Evolutionary conservation across 2,888 invertebrate genomes (phyloP).

Genomic region (Drosophila yooni): DNA sequence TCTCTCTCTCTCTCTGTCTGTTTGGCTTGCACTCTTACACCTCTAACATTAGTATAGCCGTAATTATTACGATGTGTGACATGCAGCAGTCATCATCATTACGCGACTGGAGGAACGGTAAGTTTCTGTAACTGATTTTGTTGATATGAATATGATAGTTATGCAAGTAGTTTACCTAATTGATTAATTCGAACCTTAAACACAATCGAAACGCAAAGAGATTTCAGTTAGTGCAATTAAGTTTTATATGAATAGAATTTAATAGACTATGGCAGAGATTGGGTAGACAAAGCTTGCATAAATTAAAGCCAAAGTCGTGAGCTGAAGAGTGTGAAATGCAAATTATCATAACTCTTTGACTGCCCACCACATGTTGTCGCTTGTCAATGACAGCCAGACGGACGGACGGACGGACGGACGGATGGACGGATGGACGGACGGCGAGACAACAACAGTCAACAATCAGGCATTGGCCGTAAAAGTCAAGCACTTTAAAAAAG

Average conservation of each 20-base stretch:
- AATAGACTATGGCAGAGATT: background rate
- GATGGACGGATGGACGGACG: background rate
- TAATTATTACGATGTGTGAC: conserved; percentile 69
- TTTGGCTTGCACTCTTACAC: conserved; percentile 26
- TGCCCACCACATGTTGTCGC: conserved; percentile 16
- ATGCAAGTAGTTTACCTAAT: background rate
- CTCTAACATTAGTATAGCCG: conserved; percentile 29
- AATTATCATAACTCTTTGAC: conserved; percentile 14
- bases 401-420: background rate
- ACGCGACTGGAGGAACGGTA: conserved; percentile 7
- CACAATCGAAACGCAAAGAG: background rate
- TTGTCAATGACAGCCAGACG: background rate
- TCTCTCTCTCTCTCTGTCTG: background rate
- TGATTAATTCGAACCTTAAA: background rate
- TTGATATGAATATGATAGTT: background rate
- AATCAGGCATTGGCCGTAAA: conserved; percentile 42
- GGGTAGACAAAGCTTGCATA: background rate
- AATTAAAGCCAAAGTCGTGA: background rate
- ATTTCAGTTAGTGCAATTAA: background rate
- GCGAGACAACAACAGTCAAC: conserved; percentile 10
- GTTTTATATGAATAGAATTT: background rate
- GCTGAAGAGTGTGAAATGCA: background rate
- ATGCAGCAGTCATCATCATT: conserved; percentile 69
- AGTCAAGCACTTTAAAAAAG: conserved; percentile 36
- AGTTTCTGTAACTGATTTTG: background rate